These are phyloP conservation scores for Sarcophilus harrisii DNA, from an alignment of 2,797 vertebrate genomes.

Conservation along the genomic window DNA sequence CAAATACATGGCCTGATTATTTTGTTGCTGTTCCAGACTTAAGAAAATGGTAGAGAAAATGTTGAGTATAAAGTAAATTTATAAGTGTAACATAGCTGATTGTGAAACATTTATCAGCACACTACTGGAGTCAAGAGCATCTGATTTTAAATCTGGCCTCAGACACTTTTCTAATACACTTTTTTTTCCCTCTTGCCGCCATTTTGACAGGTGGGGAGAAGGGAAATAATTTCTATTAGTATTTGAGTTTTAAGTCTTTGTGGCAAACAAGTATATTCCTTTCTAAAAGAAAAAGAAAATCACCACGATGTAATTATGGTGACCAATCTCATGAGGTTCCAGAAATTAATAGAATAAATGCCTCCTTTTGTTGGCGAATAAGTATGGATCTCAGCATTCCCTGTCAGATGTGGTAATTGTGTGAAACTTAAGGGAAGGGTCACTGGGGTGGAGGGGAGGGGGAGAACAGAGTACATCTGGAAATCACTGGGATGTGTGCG, in stretches of 20 bases:
- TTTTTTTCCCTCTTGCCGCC: not conserved
- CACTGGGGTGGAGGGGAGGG: not conserved
- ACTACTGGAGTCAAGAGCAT: not conserved
- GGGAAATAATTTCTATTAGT: not conserved
- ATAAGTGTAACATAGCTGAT: not conserved
- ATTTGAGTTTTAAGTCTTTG: constrained; percentile 17
- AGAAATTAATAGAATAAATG: not conserved
- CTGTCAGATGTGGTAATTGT: not conserved
- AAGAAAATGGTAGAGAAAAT: not conserved
- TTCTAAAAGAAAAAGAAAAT: not conserved
- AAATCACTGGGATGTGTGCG: not conserved
- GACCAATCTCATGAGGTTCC: not conserved
- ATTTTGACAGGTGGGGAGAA: not conserved
- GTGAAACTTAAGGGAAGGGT: not conserved
- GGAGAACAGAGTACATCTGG: not conserved
- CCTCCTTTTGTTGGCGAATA: not conserved
- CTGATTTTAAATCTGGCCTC: not conserved
- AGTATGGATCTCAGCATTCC: not conserved
- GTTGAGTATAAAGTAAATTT: not conserved
- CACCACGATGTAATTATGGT: not conserved
- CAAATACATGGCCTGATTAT: not conserved
- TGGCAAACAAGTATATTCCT: constrained; percentile 10
- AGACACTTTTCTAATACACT: not conserved
- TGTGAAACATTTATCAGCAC: not conserved
- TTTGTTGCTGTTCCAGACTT: not conserved